phyloP scores from a whole-genome alignment of 2,888 invertebrate genomes.

The Cheiracanthium punctorium region DNA sequence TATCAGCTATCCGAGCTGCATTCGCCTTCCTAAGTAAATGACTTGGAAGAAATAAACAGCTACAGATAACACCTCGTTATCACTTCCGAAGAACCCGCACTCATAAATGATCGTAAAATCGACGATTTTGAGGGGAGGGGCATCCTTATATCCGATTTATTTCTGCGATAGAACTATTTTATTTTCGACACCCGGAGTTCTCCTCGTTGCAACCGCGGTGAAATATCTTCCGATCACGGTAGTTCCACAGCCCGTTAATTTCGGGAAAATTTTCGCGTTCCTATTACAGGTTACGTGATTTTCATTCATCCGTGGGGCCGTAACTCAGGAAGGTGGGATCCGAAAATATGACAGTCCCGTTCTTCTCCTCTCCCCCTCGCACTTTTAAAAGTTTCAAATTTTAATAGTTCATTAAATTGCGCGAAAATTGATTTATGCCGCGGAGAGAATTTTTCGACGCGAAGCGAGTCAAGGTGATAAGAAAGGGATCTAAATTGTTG shows the following conservation, averaged over 20 bases:
- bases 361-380: too few species aligned
- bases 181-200: background rate
- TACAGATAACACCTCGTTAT: background rate
- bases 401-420: background rate
- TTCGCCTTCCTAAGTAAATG: too few species aligned
- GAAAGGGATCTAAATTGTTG: too few species aligned
- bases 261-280: background rate
- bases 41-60: background rate
- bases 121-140: background rate
- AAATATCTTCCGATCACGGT: background rate
- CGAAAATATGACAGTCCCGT: too few species aligned
- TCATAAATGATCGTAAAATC: background rate
- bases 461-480: too few species aligned
- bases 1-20: too few species aligned
- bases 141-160: background rate
- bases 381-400: background rate
- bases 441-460: too few species aligned
- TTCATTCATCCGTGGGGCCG: background rate
- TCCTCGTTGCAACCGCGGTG: background rate
- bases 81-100: background rate
- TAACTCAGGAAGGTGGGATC: background rate
- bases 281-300: background rate
- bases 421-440: background rate
- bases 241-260: constrained; percentile 4
- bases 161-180: background rate